Evolutionary conservation across 2,113 vertebrate species (phyloP).

Genomic region (Gallinago undulata): DNA sequence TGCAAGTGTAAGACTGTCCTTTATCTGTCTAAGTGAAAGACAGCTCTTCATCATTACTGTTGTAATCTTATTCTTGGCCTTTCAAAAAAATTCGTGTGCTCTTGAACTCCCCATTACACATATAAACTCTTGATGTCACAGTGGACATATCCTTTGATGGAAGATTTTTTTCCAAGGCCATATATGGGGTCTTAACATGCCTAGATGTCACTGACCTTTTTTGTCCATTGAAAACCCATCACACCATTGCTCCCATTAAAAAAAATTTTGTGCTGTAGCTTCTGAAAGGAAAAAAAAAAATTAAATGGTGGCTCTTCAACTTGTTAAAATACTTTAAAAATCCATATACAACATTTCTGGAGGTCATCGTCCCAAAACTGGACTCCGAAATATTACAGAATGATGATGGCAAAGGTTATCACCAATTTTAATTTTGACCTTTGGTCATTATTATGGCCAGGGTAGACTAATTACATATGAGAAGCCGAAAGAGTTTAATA

Average conservation of each 20-base stretch:
- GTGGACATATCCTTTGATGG: neutral
- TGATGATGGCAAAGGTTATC: too few relatives aligned
- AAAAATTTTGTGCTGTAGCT: too few relatives aligned
- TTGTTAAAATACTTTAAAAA: neutral
- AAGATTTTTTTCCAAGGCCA: neutral
- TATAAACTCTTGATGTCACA: neutral
- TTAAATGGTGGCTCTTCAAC: fast-evolving
- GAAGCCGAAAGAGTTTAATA: neutral
- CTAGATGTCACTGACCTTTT: neutral
- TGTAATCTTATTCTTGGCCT: neutral
- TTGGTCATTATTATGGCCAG: neutral
- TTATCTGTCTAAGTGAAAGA: neutral
- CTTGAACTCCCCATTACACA: neutral
- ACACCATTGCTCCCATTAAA: neutral
- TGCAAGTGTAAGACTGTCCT: neutral
- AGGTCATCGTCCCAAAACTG: too few relatives aligned
- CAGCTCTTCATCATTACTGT: neutral
- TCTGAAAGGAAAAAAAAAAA: too few relatives aligned
- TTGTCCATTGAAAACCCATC: neutral
- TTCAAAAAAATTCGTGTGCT: neutral
- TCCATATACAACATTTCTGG: neutral
- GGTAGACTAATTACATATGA: neutral
- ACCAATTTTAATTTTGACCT: neutral
- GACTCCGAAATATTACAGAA: too few relatives aligned
- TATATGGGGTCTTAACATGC: neutral